phyloP scores from a whole-genome alignment of 2,888 invertebrate genomes.

The Spicauda simplicius region DNA sequence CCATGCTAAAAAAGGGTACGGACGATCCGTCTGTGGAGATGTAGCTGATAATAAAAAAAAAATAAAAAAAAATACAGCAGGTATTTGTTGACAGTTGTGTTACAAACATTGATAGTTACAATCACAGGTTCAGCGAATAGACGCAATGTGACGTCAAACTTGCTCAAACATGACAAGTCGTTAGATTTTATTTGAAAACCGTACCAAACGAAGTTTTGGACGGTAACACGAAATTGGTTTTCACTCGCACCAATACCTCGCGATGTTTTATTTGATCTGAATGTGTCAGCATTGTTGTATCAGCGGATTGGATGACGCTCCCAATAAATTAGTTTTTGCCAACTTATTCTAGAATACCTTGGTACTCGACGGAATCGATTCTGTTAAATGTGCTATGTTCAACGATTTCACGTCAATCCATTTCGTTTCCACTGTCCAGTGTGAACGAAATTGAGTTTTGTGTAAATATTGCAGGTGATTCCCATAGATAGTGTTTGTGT shows the following conservation, averaged over 20 bases:
- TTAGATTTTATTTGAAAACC: constrained; percentile 60
- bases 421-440: constrained; percentile 16
- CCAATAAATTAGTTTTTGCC: constrained; percentile 29
- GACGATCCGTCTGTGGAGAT: too few species aligned
- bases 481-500: constrained; percentile 32
- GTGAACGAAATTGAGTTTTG: constrained; percentile 36
- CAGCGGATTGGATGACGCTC: constrained; percentile 21
- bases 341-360: constrained; percentile 26
- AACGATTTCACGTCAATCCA: constrained; percentile 26
- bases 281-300: constrained; percentile 29
- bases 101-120: not conserved
- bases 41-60: too few species aligned
- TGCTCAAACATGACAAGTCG: constrained; percentile 41
- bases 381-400: constrained; percentile 20
- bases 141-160: constrained; percentile 17
- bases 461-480: constrained; percentile 35
- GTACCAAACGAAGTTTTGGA: constrained; percentile 54
- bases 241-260: constrained; percentile 40
- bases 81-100: not conserved
- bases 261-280: constrained; percentile 20
- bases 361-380: constrained; percentile 17
- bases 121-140: constrained; percentile 1
- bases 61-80: too few species aligned
- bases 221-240: constrained; percentile 64
- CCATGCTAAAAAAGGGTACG: too few species aligned